A percentile compares a stretch with the other conserved stretches of the same genome.
These are phyloP conservation scores for Cistogaster globosa DNA, from an alignment of 2,888 invertebrate genomes.

Conservation along the genomic window DNA sequence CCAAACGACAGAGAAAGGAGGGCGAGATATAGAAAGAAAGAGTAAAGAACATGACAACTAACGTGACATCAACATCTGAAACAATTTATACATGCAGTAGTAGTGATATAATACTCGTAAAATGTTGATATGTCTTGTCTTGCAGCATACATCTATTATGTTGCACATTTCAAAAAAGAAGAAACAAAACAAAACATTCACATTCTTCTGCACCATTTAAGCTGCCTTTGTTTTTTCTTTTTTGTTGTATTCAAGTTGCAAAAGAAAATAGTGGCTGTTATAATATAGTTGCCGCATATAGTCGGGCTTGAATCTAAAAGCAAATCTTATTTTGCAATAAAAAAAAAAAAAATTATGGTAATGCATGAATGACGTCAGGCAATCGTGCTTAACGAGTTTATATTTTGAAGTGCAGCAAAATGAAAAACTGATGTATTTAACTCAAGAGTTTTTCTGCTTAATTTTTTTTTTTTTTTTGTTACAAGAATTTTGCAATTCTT, in stretches of 20 bases:
- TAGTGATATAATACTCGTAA: constrained; percentile 9
- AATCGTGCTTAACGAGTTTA: constrained; percentile 69
- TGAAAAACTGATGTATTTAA: constrained; percentile 56
- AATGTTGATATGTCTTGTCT: constrained; percentile 17
- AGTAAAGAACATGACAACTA: constrained; percentile 57
- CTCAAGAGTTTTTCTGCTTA: constrained; percentile 32
- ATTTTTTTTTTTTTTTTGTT: not conserved
- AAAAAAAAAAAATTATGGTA: constrained; percentile 60
- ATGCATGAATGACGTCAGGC: constrained; percentile 62
- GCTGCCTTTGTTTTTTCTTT: not conserved
- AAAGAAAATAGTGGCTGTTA: not conserved
- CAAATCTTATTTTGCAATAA: constrained; percentile 51
- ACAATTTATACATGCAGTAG: constrained; percentile 37
- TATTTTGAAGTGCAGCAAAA: constrained; percentile 44
- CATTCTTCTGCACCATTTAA: constrained; percentile 40
- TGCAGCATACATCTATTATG: constrained; percentile 36
- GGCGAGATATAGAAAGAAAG: not conserved
- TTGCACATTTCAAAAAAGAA: constrained; percentile 23
- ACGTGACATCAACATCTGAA: constrained; percentile 63
- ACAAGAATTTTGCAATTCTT: constrained; percentile 13
- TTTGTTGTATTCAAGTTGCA: not conserved
- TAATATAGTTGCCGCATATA: not conserved
- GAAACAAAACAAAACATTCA: not conserved
- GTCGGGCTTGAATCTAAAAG: constrained; percentile 18
- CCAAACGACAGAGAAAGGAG: not conserved